Percentiles rank a stretch among this genome's conserved stretches.
Conservation (phyloP, 2,797 vertebrate species). For the Argyrosomus regius region DNA sequence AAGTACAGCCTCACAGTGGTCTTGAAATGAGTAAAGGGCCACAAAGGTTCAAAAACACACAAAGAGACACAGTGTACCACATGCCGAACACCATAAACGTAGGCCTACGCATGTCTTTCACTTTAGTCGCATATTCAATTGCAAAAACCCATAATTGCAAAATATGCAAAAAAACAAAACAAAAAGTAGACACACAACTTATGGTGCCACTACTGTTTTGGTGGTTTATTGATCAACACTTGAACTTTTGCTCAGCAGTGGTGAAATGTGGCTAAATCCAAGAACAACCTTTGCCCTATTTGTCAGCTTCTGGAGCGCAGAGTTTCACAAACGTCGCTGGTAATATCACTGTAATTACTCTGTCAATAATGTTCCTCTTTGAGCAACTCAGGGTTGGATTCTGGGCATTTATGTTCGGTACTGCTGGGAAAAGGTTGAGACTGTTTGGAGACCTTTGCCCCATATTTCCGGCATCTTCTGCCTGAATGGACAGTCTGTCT, state of each 20-base stretch:
- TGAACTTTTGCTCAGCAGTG: conserved; percentile 28
- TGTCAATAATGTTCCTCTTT: conserved; percentile 35
- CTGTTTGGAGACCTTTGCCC: conserved; percentile 76
- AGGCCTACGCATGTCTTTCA: background rate
- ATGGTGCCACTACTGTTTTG: background rate
- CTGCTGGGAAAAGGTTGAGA: conserved; percentile 51
- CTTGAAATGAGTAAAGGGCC: background rate
- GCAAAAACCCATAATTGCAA: background rate
- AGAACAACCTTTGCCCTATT: conserved; percentile 48
- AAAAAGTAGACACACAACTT: background rate
- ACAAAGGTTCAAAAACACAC: background rate
- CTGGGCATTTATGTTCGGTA: conserved; percentile 47
- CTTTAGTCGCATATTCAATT: background rate
- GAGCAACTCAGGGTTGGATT: conserved; percentile 37
- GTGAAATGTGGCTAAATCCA: conserved; percentile 26
- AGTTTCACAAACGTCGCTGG: conserved; percentile 4
- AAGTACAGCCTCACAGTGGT: too few relatives aligned
- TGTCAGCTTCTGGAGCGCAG: background rate
- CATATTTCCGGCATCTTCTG: conserved; percentile 50
- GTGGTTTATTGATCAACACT: conserved; percentile 16
- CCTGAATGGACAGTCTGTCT: conserved; percentile 69
- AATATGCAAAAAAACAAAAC: background rate
- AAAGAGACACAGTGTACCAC: background rate
- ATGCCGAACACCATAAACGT: background rate
- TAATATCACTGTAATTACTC: conserved; percentile 18